phyloP scores from a whole-genome alignment of 2,888 invertebrate genomes.

The Phlogophora meticulosa region DNA sequence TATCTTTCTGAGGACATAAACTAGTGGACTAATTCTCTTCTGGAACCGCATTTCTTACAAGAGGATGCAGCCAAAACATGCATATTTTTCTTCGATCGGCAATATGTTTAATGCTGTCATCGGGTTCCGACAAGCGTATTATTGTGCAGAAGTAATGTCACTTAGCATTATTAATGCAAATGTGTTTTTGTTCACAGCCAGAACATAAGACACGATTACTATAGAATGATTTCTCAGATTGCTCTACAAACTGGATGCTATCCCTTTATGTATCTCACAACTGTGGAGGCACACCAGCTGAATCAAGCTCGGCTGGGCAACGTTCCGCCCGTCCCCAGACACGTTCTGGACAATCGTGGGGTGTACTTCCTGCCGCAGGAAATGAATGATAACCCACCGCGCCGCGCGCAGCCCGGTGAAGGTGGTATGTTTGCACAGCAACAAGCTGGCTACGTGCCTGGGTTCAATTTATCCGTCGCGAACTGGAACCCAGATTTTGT shows the following conservation, averaged over 20 bases:
- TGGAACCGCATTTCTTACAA: no score
- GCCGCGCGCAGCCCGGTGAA: no score
- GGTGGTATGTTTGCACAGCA: no score
- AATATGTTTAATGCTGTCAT: no score
- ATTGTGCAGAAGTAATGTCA: no score
- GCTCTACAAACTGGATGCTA: neutral
- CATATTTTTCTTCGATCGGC: no score
- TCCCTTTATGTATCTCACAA: constrained; percentile 2
- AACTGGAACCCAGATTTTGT: constrained; percentile 6
- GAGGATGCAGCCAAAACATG: no score
- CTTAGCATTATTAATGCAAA: constrained; percentile 19
- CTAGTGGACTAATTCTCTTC: no score
- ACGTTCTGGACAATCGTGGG: neutral
- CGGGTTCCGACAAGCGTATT: no score
- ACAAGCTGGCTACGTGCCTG: neutral
- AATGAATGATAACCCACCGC: neutral
- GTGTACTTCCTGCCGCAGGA: constrained; percentile 3
- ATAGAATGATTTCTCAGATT: constrained; percentile 12
- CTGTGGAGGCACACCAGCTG: neutral
- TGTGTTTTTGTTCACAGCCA: constrained; percentile 53
- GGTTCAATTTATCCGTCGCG: constrained; percentile 5
- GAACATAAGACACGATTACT: constrained; percentile 9
- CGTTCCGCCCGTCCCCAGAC: neutral
- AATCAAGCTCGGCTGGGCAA: neutral
- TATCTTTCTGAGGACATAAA: no score